These are phyloP conservation scores for Drosophila guanche DNA, from an alignment of 1,140 invertebrate genomes.

Conservation along the genomic window DNA sequence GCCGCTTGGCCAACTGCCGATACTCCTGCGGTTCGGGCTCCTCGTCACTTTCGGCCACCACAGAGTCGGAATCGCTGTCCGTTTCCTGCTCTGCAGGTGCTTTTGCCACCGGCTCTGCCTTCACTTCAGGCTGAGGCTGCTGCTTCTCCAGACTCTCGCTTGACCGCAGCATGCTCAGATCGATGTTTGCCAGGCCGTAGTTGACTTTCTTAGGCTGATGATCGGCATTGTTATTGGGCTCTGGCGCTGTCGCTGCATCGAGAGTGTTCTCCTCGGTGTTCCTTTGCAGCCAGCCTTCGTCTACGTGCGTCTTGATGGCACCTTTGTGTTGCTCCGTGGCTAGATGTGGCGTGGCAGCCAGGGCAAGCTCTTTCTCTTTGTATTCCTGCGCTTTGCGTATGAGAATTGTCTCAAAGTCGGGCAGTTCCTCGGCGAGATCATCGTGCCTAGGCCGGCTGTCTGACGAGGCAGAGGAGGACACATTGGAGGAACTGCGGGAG, in stretches of 20 bases:
- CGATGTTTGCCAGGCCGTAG: conserved; percentile 65
- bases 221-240: conserved; percentile 49
- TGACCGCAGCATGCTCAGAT: conserved; percentile 60
- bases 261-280: conserved; percentile 59
- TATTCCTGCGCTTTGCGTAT: conserved; percentile 75
- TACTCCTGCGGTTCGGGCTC: conserved; percentile 64
- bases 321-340: conserved; percentile 49
- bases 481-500: conserved; percentile 60
- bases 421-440: conserved; percentile 48
- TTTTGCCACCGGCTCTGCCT: not conserved
- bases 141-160: not conserved
- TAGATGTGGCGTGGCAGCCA: conserved; percentile 47
- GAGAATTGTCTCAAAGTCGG: conserved; percentile 79
- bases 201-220: conserved; percentile 34
- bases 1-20: conserved; percentile 69
- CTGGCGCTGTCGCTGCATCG: conserved; percentile 10
- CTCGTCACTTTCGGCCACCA: conserved; percentile 77
- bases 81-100: not conserved
- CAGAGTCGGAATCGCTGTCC: conserved; percentile 71
- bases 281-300: conserved; percentile 69
- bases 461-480: not conserved
- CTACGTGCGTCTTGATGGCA: conserved; percentile 65
- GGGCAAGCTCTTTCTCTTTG: conserved; percentile 39
- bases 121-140: not conserved
- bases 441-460: not conserved